phyloP scores from a whole-genome alignment of 2,113 vertebrate genomes.

The Burhinus bistriatus region DNA sequence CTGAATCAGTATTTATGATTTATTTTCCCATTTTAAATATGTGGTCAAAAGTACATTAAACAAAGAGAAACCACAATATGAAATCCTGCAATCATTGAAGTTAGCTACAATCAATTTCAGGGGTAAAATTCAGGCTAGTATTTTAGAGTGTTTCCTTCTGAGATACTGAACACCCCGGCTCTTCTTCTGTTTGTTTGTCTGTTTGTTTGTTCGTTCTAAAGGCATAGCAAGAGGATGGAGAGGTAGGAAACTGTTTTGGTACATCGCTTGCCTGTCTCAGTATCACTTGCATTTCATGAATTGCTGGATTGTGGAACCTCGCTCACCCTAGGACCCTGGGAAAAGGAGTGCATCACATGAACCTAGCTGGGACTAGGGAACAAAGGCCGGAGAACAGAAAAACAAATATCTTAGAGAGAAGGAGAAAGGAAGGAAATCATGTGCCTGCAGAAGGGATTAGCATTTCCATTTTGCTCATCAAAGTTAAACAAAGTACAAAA shows the following conservation, averaged over 20 bases:
- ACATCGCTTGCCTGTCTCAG: background rate
- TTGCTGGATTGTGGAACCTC: background rate
- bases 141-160: background rate
- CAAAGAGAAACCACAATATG: background rate
- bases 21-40: background rate
- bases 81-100: background rate
- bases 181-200: background rate
- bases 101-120: background rate
- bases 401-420: slow-evolving; percentile 20
- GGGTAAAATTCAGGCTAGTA: background rate
- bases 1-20: background rate
- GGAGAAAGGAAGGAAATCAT: slow-evolving; percentile 53
- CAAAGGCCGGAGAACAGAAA: slow-evolving; percentile 25
- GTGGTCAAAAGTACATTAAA: background rate
- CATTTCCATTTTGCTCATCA: slow-evolving; percentile 58
- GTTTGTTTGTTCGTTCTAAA: background rate
- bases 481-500: slow-evolving; percentile 58
- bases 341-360: background rate
- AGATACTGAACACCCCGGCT: background rate
- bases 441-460: slow-evolving; percentile 52
- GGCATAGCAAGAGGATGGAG: background rate
- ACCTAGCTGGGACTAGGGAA: background rate
- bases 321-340: background rate
- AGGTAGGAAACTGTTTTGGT: background rate
- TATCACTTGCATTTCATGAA: background rate